Base-by-base conservation (phyloP, 2,888 invertebrate genomes). In the Melinaea menophilus region DNA sequence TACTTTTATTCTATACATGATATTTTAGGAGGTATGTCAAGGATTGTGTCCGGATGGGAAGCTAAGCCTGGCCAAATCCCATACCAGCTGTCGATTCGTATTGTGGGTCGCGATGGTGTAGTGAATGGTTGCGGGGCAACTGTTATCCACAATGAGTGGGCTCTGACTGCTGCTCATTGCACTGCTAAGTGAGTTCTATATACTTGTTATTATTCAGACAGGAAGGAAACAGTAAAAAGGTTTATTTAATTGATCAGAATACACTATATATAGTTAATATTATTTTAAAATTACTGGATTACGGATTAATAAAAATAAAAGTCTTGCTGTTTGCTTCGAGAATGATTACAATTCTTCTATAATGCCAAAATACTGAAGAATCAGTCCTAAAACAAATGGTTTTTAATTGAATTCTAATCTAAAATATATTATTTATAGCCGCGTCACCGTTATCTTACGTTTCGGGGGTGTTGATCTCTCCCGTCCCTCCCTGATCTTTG, bases 11-110 rank as follows among this genome's bases (percentile, higher is more conserved):
- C 7, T 5, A 37, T 37, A 37, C 7, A 41, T 5, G 22, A 9
- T 41, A 56, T 37, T 55, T 31, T 45, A 60, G 63, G 61, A 31
- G 22, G 45, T 11, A 35, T 33, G 11, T 31, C 55, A 31, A 57
- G 69, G 31, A 82, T 84, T 56, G 82, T 82, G n/a, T 84, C 86
- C 41, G 88, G 88, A 71, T 88, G 85, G 86, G 84, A 85, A 58
- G 84, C 87, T 0, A 46, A 55, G 2, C 70, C 72, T 0, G 85
- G 83, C 2, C 83, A 86, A 77, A 68, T 86, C 61, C 87, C 87
- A 0, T 77, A 75, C 73, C 86, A 87, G 75, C 68, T 88, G 5
- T 79, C 80, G 0, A 58, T 87, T 3, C 81, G 87, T 0, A 82
- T 85, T 81, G 79, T 86, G 41, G 73, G 56, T 62, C 5, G 59